phyloP scores from a whole-genome alignment of 1,140 invertebrate species.

The Fopius arisanus region DNA sequence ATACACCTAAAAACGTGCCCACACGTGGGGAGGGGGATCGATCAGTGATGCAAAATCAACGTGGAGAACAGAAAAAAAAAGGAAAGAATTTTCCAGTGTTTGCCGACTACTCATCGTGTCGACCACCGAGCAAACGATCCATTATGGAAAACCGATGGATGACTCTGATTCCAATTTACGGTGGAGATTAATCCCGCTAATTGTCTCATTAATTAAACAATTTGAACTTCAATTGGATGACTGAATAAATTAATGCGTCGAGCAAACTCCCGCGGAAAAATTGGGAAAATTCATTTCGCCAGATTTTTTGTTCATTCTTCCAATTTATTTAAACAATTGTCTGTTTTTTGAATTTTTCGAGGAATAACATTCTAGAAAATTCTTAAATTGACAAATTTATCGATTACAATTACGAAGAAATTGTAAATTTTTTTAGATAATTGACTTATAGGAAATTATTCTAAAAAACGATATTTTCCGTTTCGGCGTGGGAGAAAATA shows the following conservation, averaged over 20 bases:
- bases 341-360: too few species aligned
- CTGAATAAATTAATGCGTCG: not conserved
- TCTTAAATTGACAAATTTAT: too few species aligned
- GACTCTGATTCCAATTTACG: constrained; percentile 22
- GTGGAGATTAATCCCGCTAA: constrained; percentile 9
- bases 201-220: constrained; percentile 22
- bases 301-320: not conserved
- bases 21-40: not conserved
- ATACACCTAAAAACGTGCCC: not conserved
- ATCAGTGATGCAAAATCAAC: constrained; percentile 13
- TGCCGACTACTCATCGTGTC: constrained; percentile 16
- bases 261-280: not conserved
- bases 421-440: too few species aligned
- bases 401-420: too few species aligned
- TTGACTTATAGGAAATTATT: too few species aligned
- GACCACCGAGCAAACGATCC: constrained; percentile 10
- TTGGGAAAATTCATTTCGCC: not conserved
- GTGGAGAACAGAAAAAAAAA: not conserved
- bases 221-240: not conserved
- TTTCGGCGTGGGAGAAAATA: too few species aligned
- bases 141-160: constrained; percentile 20
- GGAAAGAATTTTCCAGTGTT: constrained; percentile 18
- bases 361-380: too few species aligned
- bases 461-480: too few species aligned
- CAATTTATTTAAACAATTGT: not conserved